These are phyloP conservation scores for Drosophila greeni DNA, from an alignment of 2,888 invertebrate species.

Conservation along the genomic window DNA sequence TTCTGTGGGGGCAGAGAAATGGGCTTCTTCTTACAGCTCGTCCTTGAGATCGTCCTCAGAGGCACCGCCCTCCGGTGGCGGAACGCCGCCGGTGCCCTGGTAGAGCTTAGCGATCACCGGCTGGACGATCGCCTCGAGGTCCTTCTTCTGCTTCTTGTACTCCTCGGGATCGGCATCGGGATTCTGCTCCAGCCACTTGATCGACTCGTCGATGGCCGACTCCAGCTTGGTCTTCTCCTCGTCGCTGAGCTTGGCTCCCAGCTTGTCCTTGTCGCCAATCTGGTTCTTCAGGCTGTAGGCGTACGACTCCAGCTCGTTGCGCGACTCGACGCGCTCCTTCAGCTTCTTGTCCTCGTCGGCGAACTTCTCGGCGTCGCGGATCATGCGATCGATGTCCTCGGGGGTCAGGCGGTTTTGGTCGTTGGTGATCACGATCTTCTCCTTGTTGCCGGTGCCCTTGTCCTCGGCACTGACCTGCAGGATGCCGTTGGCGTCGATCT, in stretches of 20 bases:
- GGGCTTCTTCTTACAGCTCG: conserved; percentile 83
- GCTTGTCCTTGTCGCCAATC: conserved; percentile 96
- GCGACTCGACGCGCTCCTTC: conserved; percentile 96
- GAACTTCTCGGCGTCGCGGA: conserved; percentile 99
- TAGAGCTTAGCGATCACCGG: conserved; percentile 98
- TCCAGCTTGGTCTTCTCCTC: conserved; percentile 97
- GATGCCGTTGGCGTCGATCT: conserved; percentile 96
- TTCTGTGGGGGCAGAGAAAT: conserved; percentile 19
- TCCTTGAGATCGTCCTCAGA: conserved; percentile 88
- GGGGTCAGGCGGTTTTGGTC: conserved; percentile 98
- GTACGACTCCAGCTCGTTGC: conserved; percentile 98
- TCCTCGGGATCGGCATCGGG: conserved; percentile 94
- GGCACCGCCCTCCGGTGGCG: conserved; percentile 84
- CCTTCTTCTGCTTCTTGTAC: conserved; percentile 96
- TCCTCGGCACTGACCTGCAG: conserved; percentile 98
- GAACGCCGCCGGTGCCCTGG: conserved; percentile 89
- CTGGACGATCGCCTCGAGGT: conserved; percentile 95
- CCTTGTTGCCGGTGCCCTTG: conserved; percentile 98
- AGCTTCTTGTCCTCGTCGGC: conserved; percentile 99
- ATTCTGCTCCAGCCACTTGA: conserved; percentile 98
- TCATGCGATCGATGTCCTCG: conserved; percentile 99
- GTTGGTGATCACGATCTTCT: conserved; percentile 99
- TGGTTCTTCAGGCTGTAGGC: conserved; percentile 99
- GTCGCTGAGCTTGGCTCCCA: conserved; percentile 92
- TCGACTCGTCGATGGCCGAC: conserved; percentile 96